Base-by-base conservation (phyloP, 2,113 vertebrate genomes). In the Gila orcuttii region DNA sequence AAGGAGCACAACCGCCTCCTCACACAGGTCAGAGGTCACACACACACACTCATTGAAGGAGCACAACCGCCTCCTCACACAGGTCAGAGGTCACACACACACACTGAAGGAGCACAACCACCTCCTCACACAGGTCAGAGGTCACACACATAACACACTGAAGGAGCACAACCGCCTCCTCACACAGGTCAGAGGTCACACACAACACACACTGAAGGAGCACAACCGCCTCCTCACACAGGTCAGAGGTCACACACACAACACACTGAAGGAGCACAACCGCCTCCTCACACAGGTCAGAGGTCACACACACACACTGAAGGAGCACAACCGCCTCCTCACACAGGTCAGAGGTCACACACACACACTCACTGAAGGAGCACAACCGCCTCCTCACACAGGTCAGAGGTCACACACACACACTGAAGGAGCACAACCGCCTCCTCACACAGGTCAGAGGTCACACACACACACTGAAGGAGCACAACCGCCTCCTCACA, bases 1-100 rank as follows among this genome's bases (percentile, higher is more conserved):
- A 99, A 99, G 88, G 97, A 98, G 62, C 98, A 99, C 93, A 99
- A 99, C 89, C 92, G 96, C 3, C 97, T 97, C 0, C 97, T 99
- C 84, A 99, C 97, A 39, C 96, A n/a, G n/a, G n/a, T n/a, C n/a
- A n/a, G n/a, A 97, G 89, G 95, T 96, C 90, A 94, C 98, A 87
- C 93, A 93, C 83, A 96, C 97, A 94, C 93, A n/a, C n/a, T n/a
- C n/a, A n/a, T n/a, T 99, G 90, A 99, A 99, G 88, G 97, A 98
- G 62, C 98, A 99, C 93, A 99, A 99, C 89, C 92, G 96, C 3
- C 97, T 97, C 0, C 97, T 99, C 84, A 99, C 97, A 39, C 96
- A n/a, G n/a, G n/a, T n/a, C n/a, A n/a, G n/a, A n/a, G n/a, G n/a
- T n/a, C n/a, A n/a, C n/a, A n/a, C n/a, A 87, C 93, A 93, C 83